phyloP scores from a whole-genome alignment of 2,113 vertebrate genomes.

The Phodopus roborovskii region DNA sequence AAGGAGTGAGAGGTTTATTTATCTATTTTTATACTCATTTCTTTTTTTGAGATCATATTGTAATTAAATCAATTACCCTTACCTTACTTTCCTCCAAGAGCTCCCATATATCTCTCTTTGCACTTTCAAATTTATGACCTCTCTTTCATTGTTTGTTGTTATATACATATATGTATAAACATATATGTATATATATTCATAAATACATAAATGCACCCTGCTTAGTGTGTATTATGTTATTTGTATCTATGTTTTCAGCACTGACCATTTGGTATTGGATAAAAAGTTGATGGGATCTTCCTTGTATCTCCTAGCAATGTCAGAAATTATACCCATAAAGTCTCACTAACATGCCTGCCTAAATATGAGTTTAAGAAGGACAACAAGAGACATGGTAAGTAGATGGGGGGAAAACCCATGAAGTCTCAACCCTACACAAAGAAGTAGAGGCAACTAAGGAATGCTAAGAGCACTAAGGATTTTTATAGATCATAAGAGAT shows the following conservation, averaged over 20 bases:
- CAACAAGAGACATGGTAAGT: neutral
- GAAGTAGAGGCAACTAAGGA: neutral
- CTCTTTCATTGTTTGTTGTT: neutral
- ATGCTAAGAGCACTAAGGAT: neutral
- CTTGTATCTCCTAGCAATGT: neutral
- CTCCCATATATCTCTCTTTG: neutral
- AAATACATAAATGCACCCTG: neutral
- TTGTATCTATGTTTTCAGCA: neutral
- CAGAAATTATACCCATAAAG: no score
- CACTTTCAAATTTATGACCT: neutral
- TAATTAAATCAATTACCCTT: neutral
- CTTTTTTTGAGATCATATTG: neutral
- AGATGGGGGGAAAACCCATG: neutral
- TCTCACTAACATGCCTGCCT: neutral
- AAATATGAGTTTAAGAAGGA: neutral
- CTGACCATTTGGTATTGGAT: neutral
- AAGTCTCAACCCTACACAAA: neutral
- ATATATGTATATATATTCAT: neutral
- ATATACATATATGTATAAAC: neutral
- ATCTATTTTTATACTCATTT: neutral
- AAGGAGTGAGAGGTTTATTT: neutral
- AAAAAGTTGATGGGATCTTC: neutral
- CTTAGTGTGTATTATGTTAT: neutral
- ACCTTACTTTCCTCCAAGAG: neutral
- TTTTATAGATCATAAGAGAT: constrained; percentile 18